Evolutionary conservation across 2,797 vertebrate species (phyloP), one percentile per base, ranked within the genome.

Genomic region (Enteromius radiatus): DNA sequence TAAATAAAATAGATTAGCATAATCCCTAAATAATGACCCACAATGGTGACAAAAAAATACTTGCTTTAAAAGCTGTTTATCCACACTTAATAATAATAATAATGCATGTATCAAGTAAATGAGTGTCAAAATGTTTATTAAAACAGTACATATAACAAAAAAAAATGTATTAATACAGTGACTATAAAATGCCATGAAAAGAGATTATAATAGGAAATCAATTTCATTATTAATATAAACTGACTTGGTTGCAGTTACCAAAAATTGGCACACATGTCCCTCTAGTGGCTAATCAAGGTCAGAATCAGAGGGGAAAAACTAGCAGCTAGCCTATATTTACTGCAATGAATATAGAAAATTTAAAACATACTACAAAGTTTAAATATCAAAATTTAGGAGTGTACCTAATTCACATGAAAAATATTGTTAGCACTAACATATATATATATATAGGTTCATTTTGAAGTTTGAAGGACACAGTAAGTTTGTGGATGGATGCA

Each of bases 1-100:
- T 21, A 12, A 64, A 78, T 69, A 49, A 65, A 52, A 31, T 31
- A 43, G 80, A 88, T 86, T 77, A 71, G 23, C 85, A 78, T 76
- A 56, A 80, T 59, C 77, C 73, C 67, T 85, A 38, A 38, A 38
- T 41, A 82, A 47, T 43, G 3, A 31, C 59, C 64, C 69, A 73
- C 38, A 82, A 83, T 36, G 28, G 65, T 7, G 64, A 17, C 38
- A 14, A 68, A 49, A 64, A 38, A 45, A 76, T 12, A 67, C 47
- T 28, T 47, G 41, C 8, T 45, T 71, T 43, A 33, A 80, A 80
- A 47, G 36, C 45, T 59, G 45, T 67, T 52, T 49, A 12, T 31
- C 54, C 23, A 49, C 36, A 71, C 12, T 41, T 7, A 3, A 45
- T 63, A 6, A 52, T 19, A 63, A 64, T 17, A 33, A 28, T 28